Percentiles rank a stretch among this genome's conserved stretches.
Conservation (phyloP, 2,888 invertebrate species). For the Listrodromus nycthemerus region DNA sequence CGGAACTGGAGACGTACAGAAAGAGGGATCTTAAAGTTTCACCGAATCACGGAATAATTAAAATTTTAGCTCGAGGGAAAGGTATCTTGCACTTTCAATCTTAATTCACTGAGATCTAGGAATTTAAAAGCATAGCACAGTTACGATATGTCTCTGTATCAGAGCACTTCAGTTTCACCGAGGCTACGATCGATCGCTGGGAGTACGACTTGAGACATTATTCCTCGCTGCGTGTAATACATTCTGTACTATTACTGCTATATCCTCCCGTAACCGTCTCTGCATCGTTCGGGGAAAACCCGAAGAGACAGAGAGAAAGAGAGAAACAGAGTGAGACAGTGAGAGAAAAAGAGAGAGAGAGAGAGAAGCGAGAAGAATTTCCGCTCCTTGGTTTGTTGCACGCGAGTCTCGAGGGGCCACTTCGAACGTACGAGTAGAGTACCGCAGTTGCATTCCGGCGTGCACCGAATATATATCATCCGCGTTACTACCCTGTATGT, state of each 20-base stretch:
- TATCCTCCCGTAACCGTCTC: conserved; percentile 35
- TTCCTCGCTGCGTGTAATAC: conserved; percentile 58
- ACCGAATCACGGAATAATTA: background rate
- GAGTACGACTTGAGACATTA: conserved; percentile 60
- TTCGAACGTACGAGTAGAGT: conserved; percentile 49
- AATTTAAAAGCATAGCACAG: background rate
- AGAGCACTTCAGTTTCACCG: background rate
- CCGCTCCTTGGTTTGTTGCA: conserved; percentile 66
- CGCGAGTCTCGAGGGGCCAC: conserved; percentile 64
- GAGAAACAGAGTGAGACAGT: background rate
- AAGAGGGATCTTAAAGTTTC: background rate
- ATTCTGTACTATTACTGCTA: conserved; percentile 50
- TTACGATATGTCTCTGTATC: background rate
- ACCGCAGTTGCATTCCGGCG: conserved; percentile 64
- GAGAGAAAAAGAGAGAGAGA: conserved; percentile 12
- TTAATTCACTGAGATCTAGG: background rate
- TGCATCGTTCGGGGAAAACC: conserved; percentile 3
- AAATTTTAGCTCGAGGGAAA: background rate
- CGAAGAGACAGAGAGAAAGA: background rate
- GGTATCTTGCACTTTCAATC: background rate
- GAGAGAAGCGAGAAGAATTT: conserved; percentile 62
- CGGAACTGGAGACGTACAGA: background rate
- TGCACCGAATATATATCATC: conserved; percentile 66
- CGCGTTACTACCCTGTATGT: conserved; percentile 11
- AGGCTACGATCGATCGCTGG: conserved; percentile 46